Conservation (phyloP, 2,797 vertebrate species). For the Orientallactaga sibirica region DNA sequence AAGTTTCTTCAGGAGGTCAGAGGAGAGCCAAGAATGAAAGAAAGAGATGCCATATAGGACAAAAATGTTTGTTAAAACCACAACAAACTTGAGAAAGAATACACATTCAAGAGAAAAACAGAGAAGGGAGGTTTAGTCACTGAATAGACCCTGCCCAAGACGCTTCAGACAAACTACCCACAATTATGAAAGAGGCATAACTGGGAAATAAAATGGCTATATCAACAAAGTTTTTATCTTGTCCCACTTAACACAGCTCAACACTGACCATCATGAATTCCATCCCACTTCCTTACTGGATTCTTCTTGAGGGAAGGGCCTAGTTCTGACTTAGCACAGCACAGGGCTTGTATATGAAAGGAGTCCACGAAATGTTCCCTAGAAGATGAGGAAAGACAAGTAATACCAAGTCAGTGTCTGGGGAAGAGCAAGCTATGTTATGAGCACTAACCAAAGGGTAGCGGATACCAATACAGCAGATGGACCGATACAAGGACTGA, state of each 20-base stretch:
- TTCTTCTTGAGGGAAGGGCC: background rate
- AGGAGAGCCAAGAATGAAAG: background rate
- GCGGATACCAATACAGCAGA: no score
- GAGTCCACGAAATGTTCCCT: background rate
- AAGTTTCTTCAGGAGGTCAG: background rate
- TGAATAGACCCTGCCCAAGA: background rate
- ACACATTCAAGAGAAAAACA: background rate
- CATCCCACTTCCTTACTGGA: background rate
- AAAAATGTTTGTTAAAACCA: background rate
- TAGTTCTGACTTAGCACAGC: background rate
- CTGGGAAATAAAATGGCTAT: background rate
- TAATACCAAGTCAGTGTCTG: accelerated
- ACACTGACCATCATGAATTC: background rate
- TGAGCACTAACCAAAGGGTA: background rate
- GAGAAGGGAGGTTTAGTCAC: background rate
- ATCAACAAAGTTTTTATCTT: background rate
- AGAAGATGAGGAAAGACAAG: background rate
- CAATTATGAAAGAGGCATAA: background rate
- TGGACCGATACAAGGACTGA: background rate
- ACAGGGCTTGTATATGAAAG: background rate
- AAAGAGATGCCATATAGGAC: background rate
- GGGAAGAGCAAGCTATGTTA: background rate
- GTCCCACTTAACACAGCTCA: background rate
- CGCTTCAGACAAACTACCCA: background rate
- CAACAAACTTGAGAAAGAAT: background rate